A percentile compares a stretch with the other conserved stretches of the same genome.
Evolutionary conservation across 53 echinoderm and acorn worm genomes (phyloP).

Genomic region (Echinometra lucunter): DNA sequence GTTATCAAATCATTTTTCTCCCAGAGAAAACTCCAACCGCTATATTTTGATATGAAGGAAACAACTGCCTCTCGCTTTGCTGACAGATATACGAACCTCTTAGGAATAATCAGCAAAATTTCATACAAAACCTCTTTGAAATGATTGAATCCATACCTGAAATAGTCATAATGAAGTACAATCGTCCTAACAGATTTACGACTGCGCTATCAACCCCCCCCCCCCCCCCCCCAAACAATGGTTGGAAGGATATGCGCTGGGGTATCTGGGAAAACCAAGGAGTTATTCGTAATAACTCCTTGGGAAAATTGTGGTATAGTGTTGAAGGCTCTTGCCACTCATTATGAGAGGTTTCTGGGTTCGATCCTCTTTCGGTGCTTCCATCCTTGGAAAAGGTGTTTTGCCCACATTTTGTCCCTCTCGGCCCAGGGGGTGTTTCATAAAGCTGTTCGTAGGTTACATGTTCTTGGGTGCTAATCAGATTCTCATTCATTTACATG

Average conservation of each 20-base stretch:
- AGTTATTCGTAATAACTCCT: no score
- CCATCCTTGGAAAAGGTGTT: no score
- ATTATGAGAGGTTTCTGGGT: no score
- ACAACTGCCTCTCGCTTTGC: not conserved
- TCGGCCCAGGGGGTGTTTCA: no score
- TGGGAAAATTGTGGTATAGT: no score
- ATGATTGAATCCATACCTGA: not conserved
- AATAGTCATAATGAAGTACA: constrained; percentile 25
- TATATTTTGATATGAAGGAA: not conserved
- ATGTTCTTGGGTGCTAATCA: not conserved
- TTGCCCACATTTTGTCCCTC: no score
- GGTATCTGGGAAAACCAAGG: not conserved
- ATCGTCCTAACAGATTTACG: constrained; percentile 28
- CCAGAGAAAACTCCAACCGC: not conserved
- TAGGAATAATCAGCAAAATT: constrained; percentile 34
- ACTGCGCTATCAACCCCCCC: not conserved
- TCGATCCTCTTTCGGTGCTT: no score
- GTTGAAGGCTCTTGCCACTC: no score
- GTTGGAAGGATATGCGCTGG: not conserved
- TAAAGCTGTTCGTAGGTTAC: no score
- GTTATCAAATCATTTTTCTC: constrained; percentile 28
- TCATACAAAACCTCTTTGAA: constrained; percentile 25
- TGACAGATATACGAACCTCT: constrained; percentile 21
- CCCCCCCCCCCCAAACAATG: not conserved
- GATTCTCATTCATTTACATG: no score